Evolutionary conservation across 2,797 vertebrate genomes (phyloP).

Genomic region (Sarcophilus harrisii): DNA sequence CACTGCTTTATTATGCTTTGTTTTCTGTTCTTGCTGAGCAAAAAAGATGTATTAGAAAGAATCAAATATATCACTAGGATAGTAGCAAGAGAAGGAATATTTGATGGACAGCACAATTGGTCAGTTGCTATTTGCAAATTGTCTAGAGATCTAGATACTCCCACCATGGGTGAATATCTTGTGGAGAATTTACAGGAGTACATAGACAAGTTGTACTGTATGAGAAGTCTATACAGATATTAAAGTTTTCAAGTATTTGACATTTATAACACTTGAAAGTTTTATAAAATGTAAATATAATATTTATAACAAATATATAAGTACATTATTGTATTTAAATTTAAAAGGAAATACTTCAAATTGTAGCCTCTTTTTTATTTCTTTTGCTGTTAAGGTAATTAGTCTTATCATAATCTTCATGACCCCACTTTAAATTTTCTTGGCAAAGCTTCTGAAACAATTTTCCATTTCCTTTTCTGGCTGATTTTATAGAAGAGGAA

Average conservation of each 20-base stretch:
- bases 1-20: not conserved
- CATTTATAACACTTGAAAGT: not conserved
- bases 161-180: not conserved
- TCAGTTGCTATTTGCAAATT: not conserved
- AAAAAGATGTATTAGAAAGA: not conserved
- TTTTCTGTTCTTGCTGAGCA: not conserved
- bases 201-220: not conserved
- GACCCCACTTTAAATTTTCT: not conserved
- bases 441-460: not conserved
- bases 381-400: not conserved
- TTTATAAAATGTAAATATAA: not conserved
- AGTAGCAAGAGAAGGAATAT: not conserved
- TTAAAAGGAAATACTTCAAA: not conserved
- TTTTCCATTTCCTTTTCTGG: not conserved
- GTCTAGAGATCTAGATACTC: not conserved
- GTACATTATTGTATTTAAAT: not conserved
- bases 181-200: not conserved
- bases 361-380: not conserved
- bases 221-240: not conserved
- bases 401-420: not conserved
- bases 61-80: not conserved
- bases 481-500: not conserved
- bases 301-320: not conserved
- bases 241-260: not conserved
- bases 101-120: not conserved